Percentiles rank a stretch among this genome's conserved stretches.
Evolutionary conservation across 2,113 vertebrate species (phyloP).

Genomic region (Lasiurus cinereus): DNA sequence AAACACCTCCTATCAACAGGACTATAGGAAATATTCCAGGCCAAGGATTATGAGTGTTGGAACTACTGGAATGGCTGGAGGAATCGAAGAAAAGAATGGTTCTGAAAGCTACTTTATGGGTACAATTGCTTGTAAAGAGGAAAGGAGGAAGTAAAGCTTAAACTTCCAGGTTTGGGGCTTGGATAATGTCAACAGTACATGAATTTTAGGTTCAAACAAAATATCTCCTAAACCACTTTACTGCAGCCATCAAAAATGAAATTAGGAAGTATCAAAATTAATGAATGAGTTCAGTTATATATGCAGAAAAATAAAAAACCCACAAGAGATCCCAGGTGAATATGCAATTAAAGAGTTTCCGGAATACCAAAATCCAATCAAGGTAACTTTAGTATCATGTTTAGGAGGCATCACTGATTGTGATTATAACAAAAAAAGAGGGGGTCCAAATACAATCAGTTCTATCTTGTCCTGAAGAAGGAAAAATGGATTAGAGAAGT

Average conservation of each 20-base stretch:
- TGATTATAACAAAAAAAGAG: background rate
- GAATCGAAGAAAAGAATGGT: background rate
- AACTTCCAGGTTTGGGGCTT: background rate
- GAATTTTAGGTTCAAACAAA: slow-evolving; percentile 48
- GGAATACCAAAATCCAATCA: background rate
- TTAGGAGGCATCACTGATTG: background rate
- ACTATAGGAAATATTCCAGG: background rate
- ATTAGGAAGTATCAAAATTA: slow-evolving; percentile 50
- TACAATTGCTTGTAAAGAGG: background rate
- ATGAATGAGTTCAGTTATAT: slow-evolving; percentile 21
- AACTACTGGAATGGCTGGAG: slow-evolving; percentile 8
- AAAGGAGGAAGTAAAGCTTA: background rate
- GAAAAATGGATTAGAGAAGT: slow-evolving; percentile 2
- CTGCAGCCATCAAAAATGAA: background rate
- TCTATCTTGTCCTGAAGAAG: slow-evolving; percentile 20
- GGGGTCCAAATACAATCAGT: background rate
- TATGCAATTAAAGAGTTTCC: slow-evolving; percentile 35
- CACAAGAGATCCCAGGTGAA: background rate
- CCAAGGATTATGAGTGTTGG: background rate
- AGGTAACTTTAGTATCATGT: slow-evolving; percentile 37
- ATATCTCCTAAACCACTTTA: slow-evolving; percentile 21
- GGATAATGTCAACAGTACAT: background rate
- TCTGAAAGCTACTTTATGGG: background rate
- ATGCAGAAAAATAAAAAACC: slow-evolving; percentile 33
- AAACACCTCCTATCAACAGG: background rate